phyloP scores from a whole-genome alignment of 1,140 invertebrate species.

The Lepidurus apus region DNA sequence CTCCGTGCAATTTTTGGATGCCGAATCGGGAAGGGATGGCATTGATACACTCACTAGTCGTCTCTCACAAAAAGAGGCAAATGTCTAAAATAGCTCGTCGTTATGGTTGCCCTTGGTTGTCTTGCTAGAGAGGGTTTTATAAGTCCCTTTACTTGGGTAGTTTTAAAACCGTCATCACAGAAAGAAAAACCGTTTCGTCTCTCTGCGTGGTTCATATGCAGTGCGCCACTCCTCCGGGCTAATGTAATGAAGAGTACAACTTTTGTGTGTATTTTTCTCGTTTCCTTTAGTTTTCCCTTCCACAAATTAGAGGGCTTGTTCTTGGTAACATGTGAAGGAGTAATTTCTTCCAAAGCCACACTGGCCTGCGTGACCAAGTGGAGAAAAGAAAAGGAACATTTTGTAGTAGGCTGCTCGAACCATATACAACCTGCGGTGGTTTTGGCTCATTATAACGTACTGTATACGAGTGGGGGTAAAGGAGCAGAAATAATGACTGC shows the following conservation, averaged over 20 bases:
- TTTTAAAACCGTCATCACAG: no score
- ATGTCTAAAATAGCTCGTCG: no score
- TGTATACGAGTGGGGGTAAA: neutral
- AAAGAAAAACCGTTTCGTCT: no score
- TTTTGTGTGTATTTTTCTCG: no score
- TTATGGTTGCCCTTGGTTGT: neutral
- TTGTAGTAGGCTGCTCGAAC: neutral
- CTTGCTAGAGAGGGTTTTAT: neutral
- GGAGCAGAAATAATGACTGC: neutral
- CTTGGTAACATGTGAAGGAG: neutral
- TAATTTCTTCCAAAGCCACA: slow-evolving; percentile 3
- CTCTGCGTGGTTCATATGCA: no score
- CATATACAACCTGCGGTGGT: neutral
- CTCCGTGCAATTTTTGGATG: no score
- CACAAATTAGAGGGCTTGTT: neutral
- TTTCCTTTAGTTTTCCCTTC: neutral
- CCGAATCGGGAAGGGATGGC: no score
- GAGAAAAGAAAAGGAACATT: neutral
- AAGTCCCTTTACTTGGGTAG: no score
- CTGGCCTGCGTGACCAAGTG: slow-evolving; percentile 1
- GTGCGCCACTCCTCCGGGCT: no score
- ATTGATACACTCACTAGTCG: no score
- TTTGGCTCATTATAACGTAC: neutral
- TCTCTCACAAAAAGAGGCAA: no score
- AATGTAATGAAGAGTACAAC: no score